Evolutionary conservation across 2,113 vertebrate species (phyloP), one percentile per base, ranked within the genome.

Genomic region (Herpailurus yagouaroundi): DNA sequence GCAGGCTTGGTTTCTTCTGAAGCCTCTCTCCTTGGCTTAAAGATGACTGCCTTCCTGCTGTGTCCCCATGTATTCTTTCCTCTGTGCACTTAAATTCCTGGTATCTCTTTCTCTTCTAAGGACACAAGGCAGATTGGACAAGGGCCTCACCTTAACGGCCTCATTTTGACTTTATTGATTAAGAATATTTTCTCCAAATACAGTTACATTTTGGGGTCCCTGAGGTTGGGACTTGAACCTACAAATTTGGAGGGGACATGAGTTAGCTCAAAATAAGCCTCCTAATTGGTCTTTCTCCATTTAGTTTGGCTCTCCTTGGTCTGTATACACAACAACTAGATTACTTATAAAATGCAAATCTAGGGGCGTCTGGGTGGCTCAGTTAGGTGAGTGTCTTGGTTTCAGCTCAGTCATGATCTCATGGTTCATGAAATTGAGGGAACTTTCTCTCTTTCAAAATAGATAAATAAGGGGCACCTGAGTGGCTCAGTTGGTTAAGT

Each of bases 341-440:
- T n/a, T 38, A 89, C 27, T 63, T 77, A 92, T 16, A 84, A 93
- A 89, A 74, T 76, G 29, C 81, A 95, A 83, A 91, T 77, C 16
- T 92, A 25, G 57, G 57, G 57, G 7, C 8, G 0, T 21, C 57
- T 60, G 57, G 57, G 57, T 60, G 57, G 57, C 57, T 60, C 57
- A 60, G 57, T 60, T 21, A 60, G 57, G 57, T 60, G 57, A 50
- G 50, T 60, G 21, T 60, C 57, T 60, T 60, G 57, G 57, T 60
- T 60, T 60, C 21, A 9, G 57, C 57, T 60, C 57, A 60, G 57
- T 57, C 55, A 25, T 60, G 7, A 60, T 23, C 57, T 60, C 21
- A 60, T 3, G 57, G 57, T 60, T 60, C 57, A 60, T 60, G 57
- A 8, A 60, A 60, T 1, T 60, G 57, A 60, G 57, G 3, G 21